Evolutionary conservation across 2,113 vertebrate species (phyloP).

Genomic region (Pontoporia blainvillei): DNA sequence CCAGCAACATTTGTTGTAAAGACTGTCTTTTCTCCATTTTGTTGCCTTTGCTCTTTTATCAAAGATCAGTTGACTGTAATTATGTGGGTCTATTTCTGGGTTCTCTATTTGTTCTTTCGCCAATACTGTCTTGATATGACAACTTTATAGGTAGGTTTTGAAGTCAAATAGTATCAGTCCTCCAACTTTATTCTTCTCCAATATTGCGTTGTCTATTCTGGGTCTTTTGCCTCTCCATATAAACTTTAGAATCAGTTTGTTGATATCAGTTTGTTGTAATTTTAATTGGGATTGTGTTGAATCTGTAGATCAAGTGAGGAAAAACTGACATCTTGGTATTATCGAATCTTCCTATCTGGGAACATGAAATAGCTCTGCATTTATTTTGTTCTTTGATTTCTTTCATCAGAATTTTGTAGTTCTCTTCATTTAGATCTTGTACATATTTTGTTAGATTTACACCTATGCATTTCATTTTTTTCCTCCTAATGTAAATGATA

Average conservation of each 20-base stretch:
- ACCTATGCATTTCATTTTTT: background rate
- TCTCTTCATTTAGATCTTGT: background rate
- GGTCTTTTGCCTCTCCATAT: background rate
- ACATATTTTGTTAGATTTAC: background rate
- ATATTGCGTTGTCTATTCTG: background rate
- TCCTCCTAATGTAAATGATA: background rate
- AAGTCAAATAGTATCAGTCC: background rate
- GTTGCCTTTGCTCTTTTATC: background rate
- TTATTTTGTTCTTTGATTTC: background rate
- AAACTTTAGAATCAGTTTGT: background rate
- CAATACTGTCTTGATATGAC: background rate
- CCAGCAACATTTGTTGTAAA: background rate
- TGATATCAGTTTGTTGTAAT: background rate
- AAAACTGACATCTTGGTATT: background rate
- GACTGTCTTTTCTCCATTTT: background rate
- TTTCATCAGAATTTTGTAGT: background rate
- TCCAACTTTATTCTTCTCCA: background rate
- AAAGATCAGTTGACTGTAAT: background rate
- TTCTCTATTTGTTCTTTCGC: background rate
- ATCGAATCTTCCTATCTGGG: background rate
- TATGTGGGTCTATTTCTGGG: background rate
- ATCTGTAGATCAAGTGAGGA: background rate
- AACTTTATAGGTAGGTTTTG: background rate
- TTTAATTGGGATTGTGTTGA: background rate
- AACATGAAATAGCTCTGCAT: background rate